Evolutionary conservation across 2,888 invertebrate species (phyloP).

Genomic region (Himalopsyche tibetana): DNA sequence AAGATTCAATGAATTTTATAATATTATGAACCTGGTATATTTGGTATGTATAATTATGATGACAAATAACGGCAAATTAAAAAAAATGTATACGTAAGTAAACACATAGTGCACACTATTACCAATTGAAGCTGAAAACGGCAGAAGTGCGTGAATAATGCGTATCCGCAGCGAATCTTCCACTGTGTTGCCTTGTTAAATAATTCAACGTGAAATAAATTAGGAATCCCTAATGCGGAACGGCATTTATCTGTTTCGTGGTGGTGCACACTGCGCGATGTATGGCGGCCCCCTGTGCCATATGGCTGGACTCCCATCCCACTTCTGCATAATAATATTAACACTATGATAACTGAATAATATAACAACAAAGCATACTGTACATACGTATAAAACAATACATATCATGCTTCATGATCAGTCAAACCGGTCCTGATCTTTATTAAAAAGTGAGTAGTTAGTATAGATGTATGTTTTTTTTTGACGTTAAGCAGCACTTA

Average conservation of each 20-base stretch:
- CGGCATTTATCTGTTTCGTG: constrained; percentile 57
- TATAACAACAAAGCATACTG: neutral
- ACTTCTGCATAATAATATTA: constrained; percentile 11
- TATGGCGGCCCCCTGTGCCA: constrained; percentile 53
- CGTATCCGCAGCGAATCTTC: constrained; percentile 37
- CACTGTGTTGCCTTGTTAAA: constrained; percentile 46
- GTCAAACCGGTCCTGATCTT: too few relatives aligned
- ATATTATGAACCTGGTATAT: too few relatives aligned
- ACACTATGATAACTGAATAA: neutral
- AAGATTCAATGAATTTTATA: too few relatives aligned
- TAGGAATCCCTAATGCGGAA: constrained; percentile 65
- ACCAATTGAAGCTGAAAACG: constrained; percentile 8
- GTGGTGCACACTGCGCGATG: constrained; percentile 45
- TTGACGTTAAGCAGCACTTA: too few relatives aligned
- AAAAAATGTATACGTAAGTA: neutral
- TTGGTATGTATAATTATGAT: neutral
- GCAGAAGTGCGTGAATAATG: constrained; percentile 40
- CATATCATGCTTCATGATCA: too few relatives aligned
- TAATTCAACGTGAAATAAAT: constrained; percentile 62
- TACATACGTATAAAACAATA: too few relatives aligned
- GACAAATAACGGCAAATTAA: constrained; percentile 26
- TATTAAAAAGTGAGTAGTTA: too few relatives aligned
- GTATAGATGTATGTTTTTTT: too few relatives aligned
- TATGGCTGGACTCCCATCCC: constrained; percentile 50
- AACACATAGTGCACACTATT: neutral